Evolutionary conservation across 2,113 vertebrate species (phyloP).

Genomic region (Saccopteryx bilineata): DNA sequence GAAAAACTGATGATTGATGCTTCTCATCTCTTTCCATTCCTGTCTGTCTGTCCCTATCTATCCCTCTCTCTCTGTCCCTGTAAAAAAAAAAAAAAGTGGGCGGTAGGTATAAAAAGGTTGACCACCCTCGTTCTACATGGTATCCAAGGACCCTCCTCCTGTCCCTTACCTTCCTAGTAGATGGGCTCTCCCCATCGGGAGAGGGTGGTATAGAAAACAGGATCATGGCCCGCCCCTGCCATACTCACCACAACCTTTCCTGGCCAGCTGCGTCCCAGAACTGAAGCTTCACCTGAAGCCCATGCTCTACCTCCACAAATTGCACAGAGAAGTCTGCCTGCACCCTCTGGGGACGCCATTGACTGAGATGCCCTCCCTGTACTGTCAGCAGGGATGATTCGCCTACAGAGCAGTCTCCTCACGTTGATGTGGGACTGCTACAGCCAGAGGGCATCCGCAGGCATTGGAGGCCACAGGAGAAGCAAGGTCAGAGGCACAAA

Average conservation of each 20-base stretch:
- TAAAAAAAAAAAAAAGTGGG: no score
- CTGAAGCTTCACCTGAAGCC: conserved; percentile 92
- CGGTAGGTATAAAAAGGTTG: no score
- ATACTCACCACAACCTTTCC: conserved; percentile 92
- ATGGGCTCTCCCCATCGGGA: not conserved
- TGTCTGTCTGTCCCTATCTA: no score
- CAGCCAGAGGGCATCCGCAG: conserved; percentile 92
- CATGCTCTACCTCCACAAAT: conserved; percentile 91
- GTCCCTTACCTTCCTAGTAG: not conserved
- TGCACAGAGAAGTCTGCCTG: conserved; percentile 94
- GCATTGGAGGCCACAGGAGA: not conserved
- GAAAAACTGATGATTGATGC: no score
- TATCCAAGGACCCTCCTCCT: not conserved
- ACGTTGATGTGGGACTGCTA: conserved; percentile 93
- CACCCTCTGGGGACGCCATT: conserved; percentile 90
- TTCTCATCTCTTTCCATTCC: no score
- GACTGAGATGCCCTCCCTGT: conserved; percentile 90
- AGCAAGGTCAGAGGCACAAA: not conserved
- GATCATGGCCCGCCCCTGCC: fast-evolving
- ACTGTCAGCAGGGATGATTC: conserved; percentile 92
- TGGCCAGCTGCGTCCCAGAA: conserved; percentile 96
- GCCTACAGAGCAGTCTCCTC: conserved; percentile 93
- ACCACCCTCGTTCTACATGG: not conserved
- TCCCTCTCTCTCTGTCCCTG: no score
- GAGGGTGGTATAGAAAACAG: not conserved